A percentile compares a stretch with the other conserved stretches of the same genome.
phyloP scores from a whole-genome alignment of 2,888 invertebrate genomes.

The Ochropleura leucogaster region DNA sequence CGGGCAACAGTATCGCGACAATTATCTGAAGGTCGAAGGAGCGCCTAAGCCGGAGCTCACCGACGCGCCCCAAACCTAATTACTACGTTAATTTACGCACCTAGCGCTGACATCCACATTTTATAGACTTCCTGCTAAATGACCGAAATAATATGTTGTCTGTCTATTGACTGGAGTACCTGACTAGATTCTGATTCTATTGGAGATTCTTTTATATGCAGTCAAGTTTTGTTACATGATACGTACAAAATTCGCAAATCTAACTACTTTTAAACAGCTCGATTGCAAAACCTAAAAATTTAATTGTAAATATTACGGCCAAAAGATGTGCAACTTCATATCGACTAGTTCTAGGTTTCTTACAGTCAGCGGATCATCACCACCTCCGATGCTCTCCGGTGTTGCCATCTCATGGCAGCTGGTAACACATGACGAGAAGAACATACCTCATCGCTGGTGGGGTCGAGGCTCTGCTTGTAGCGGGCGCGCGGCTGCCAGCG shows the following conservation, averaged over 20 bases:
- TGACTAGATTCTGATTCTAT: neutral
- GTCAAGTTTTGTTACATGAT: neutral
- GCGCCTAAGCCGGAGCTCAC: conserved; percentile 47
- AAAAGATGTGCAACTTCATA: neutral
- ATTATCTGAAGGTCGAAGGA: conserved; percentile 54
- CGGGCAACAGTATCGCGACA: conserved; percentile 14
- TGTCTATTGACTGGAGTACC: neutral
- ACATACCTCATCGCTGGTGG: conserved; percentile 97
- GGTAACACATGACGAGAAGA: neutral
- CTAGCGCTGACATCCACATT: conserved; percentile 3
- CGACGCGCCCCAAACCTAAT: conserved; percentile 57
- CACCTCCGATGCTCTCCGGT: neutral
- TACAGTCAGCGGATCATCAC: neutral
- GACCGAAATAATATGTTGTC: neutral
- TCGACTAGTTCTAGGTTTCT: neutral
- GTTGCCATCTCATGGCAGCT: neutral
- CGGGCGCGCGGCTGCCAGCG: conserved; percentile 99
- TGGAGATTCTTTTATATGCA: no score
- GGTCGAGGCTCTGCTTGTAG: conserved; percentile 99
- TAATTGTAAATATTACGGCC: neutral
- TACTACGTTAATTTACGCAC: conserved; percentile 47
- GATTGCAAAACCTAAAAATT: neutral
- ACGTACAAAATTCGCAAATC: neutral
- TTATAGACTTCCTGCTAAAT: conserved; percentile 17
- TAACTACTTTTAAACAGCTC: neutral